Evolutionary conservation across 2,797 vertebrate species (phyloP), one percentile per base, ranked within the genome.

Genomic region (Eulemur coronatus): DNA sequence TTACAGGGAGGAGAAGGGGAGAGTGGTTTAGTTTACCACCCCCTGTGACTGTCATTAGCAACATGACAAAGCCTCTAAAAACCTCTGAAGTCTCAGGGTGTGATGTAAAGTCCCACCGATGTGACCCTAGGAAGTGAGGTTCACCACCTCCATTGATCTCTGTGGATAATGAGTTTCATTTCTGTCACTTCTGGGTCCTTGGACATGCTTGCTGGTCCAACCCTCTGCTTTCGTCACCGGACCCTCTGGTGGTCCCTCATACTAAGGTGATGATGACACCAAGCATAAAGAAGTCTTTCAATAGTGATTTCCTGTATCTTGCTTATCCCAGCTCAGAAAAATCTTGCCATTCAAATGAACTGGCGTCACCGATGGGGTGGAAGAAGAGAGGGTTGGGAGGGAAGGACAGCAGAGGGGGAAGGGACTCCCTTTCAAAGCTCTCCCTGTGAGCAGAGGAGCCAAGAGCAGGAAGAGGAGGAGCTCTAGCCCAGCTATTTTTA

Each of bases 221-320:
- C 43, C 89, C 78, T 92, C 86, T 79, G 69, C 65, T 70, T 90
- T 80, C 91, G 91, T 97, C 98, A 92, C 85, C 46, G 28, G 59
- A 96, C 81, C 61, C 72, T 96, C 97, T 89, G 94, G 63, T 95
- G 75, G 24, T 88, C 85, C 78, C 50, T 67, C 75, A 96, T 97
- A 95, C 95, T 98, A 96, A 96, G 81, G 96, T 97, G 97, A 97
- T 97, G 97, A 98, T 94, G 94, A 97, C 97, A 96, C 76, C 91
- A 96, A 95, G 89, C 65, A 98, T 96, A 97, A 97, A 97, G 95
- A 76, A 78, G 75, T 79, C 97, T 98, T 98, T 97, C 97, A 98
- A 81, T 78, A n/a, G 65, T 76, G 92, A 96, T 95, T 98, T 97
- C 97, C 96, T 97, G 95, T 89, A 95, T 97, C 89, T 96, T 4